Evolutionary conservation across 2,113 vertebrate species (phyloP), one percentile per base, ranked within the genome.

Genomic region (Ellobius talpinus): DNA sequence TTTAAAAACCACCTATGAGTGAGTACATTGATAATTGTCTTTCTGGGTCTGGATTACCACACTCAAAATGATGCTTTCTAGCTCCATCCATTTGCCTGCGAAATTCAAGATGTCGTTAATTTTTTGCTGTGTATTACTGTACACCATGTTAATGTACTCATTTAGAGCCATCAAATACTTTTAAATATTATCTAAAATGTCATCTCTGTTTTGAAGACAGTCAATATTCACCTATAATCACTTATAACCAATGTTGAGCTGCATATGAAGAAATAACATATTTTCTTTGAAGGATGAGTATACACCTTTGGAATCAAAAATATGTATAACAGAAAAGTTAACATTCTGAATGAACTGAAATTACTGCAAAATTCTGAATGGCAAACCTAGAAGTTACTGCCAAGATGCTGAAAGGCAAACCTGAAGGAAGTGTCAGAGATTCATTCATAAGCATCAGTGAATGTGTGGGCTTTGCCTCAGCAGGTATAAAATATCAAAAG

Each of bases 401-500:
- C 21, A 63, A 39, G 1, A 33, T 17, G 72, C 6, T 78, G 24
- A 92, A 92, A 89, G 23, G 72, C 1, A 1, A 23, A 73, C n/a
- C 1, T 73, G 42, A 76, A 97, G n/a, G 39, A 92, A 86, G n/a
- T 76, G 7, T 52, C 66, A 91, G 5, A 7, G 31, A 93, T 66
- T 19, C 3, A 55, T n/a, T 23, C 17, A 73, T 42, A 82, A 76
- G 9, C 50, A 79, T 23, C n/a, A 90, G 91, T 91, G 14, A 87
- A 87, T 68, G 10, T 65, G n/a, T 89, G 4, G 24, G 16, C 72
- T 91, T 93, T 97, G 6, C 65, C 29, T 55, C 2, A 77, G 19
- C 31, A 92, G 52, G 3, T 87, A 7, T 95, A 94, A 42, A 95
- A 76, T 23, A 87, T 45, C 61, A 97, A 96, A 86, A 21, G 8